Evolutionary conservation across 2,797 vertebrate species (phyloP).

Genomic region (Aratinga solstitialis): DNA sequence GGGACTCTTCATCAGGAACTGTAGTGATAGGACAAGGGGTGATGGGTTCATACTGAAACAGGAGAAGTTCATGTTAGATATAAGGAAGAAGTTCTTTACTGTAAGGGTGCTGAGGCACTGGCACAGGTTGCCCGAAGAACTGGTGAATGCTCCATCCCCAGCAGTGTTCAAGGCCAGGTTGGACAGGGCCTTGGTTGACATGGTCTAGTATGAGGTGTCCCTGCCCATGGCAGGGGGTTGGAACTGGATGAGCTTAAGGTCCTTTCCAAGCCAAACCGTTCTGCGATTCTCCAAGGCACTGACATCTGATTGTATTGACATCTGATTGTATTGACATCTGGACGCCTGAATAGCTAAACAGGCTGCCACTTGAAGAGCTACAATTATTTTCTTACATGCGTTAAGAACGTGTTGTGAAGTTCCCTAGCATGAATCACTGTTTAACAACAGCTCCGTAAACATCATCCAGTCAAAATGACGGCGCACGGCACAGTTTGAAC

Average conservation of each 20-base stretch:
- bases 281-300: not conserved
- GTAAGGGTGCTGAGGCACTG: not conserved
- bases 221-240: not conserved
- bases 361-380: not conserved
- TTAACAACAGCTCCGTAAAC: conserved; percentile 1
- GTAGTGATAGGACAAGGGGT: not conserved
- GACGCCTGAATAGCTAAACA: not conserved
- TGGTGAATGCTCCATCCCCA: not conserved
- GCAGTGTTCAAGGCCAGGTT: not conserved
- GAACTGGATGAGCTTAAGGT: not conserved
- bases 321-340: not conserved
- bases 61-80: not conserved
- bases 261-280: not conserved
- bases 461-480: not conserved
- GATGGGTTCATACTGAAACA: not conserved
- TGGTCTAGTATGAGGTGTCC: not conserved
- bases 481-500: not conserved
- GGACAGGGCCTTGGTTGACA: not conserved
- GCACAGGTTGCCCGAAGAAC: no score
- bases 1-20: not conserved
- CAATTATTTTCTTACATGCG: not conserved
- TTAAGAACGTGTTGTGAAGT: not conserved
- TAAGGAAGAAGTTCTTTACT: not conserved
- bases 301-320: not conserved
- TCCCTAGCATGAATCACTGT: not conserved